Base-by-base conservation (phyloP, 53 echinoderm and acorn worm genomes). In the Arbacia lixula region DNA sequence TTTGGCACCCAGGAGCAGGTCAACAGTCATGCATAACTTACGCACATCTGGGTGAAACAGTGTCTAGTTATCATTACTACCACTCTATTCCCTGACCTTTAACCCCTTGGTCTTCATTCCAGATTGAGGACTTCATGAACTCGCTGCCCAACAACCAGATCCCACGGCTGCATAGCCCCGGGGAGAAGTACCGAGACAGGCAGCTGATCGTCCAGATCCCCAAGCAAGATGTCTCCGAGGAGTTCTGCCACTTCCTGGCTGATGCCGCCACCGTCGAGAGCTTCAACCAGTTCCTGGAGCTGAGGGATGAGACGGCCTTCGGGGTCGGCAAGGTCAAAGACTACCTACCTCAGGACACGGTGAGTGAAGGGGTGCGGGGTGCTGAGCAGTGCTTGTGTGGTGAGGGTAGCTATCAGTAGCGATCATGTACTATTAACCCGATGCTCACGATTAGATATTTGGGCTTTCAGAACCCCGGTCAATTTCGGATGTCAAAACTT, bases 101-200 rank as follows among this genome's bases (percentile, higher is more conserved):
- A n/a, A n/a, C n/a, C n/a, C n/a, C n/a, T n/a, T n/a, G n/a, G n/a
- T 46, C 49, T 46, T 28, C 9, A 37, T 65, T 50, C 31, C 79
- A 96, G 96, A 93, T 96, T 58, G 99, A 99, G 66, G 99, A 99
- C 63, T 99, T 91, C 68, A 99, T 99, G 99, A 94, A 94, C 73
- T 94, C 99, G 30, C 86, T 99, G 66, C 99, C 99, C 52, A 99
- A 91, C 77, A 90, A 90, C 83, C 95, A 90, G 73, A 90, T 99
- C 51, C 99, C 99, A 42, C 76, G 94, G 83, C 88, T 99, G 53
- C 99, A 99, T 51, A 91, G 92, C 12, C 85, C 99, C 0, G 99
- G 99, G 21, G 94, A 99, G 74, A 99, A 94, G 75, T 92, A 92
- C 77, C 90, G 99, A 0, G 95, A 99, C 36, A 53, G 92, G 61